These are phyloP conservation scores for Schizopygopsis pylzovi DNA, from an alignment of 2,797 vertebrate genomes.

Conservation along the genomic window DNA sequence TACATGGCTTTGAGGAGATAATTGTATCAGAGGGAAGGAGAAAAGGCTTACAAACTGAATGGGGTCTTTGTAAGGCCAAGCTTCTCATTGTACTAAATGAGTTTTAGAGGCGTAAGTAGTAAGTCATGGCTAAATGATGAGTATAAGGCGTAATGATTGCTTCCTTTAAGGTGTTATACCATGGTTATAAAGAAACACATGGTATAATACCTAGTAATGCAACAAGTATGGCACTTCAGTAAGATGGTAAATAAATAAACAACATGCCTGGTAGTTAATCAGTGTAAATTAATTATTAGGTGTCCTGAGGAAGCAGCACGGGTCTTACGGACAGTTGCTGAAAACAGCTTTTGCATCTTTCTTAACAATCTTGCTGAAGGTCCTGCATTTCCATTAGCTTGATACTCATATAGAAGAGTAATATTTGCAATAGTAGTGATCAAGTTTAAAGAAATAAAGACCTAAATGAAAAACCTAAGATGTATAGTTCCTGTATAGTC, in stretches of 20 bases:
- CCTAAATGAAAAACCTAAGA: background rate
- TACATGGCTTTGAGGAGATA: constrained; percentile 80
- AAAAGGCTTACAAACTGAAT: constrained; percentile 74
- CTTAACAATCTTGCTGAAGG: background rate
- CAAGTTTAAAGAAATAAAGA: background rate
- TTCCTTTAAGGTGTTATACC: background rate
- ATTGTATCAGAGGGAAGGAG: constrained; percentile 70
- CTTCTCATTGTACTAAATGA: constrained; percentile 77
- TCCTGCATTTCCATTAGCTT: background rate
- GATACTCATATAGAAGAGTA: background rate
- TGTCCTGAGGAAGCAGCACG: background rate
- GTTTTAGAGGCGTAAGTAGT: constrained; percentile 74
- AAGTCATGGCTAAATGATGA: constrained; percentile 51
- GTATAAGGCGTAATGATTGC: background rate
- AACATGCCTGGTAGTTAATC: background rate
- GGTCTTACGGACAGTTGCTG: background rate
- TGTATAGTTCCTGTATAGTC: background rate
- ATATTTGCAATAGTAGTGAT: background rate
- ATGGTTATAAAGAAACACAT: background rate
- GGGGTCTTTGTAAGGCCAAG: constrained; percentile 78
- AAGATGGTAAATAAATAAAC: background rate
- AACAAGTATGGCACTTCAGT: background rate
- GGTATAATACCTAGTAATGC: background rate
- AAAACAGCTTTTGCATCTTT: background rate
- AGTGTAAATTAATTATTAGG: background rate